Percentiles rank a stretch among this genome's conserved stretches.
These are phyloP conservation scores for Biston betularia DNA, from an alignment of 2,888 invertebrate genomes.

Conservation along the genomic window DNA sequence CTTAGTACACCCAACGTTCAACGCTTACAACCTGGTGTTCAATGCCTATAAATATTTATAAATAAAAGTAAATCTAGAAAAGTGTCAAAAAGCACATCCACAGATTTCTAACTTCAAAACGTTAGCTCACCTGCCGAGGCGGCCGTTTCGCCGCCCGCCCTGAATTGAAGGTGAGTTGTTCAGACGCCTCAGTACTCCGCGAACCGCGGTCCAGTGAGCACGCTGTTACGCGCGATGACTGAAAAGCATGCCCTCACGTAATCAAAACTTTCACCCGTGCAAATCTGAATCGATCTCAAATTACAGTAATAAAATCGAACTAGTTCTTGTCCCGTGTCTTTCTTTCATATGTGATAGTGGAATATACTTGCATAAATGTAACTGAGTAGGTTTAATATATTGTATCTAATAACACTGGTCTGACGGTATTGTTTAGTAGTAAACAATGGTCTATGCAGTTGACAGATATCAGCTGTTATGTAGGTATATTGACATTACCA, in stretches of 20 bases:
- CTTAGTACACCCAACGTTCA: too few species aligned
- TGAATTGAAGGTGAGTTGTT: constrained; percentile 52
- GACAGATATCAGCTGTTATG: constrained; percentile 53
- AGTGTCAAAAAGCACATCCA: constrained; percentile 52
- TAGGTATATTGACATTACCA: constrained; percentile 42
- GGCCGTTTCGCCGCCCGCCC: constrained; percentile 56
- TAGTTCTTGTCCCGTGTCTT: constrained; percentile 15
- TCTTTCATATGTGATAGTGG: constrained; percentile 17
- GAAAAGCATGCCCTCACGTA: constrained; percentile 57
- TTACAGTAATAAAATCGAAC: constrained; percentile 10
- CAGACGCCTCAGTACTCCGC: constrained; percentile 64
- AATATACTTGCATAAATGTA: neutral
- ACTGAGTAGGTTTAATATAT: constrained; percentile 5
- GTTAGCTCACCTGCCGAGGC: constrained; percentile 65
- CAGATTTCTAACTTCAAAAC: constrained; percentile 56
- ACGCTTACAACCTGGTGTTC: too few species aligned
- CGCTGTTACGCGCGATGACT: constrained; percentile 43
- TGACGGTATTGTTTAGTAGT: constrained; percentile 31
- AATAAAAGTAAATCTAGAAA: neutral
- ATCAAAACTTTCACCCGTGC: constrained; percentile 57
- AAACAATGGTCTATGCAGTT: constrained; percentile 48
- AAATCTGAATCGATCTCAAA: constrained; percentile 21
- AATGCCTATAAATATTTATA: too few species aligned
- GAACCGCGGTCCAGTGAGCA: constrained; percentile 57
- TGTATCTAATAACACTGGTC: constrained; percentile 9